Evolutionary conservation across 2,797 vertebrate species (phyloP), one percentile per base, ranked within the genome.

Genomic region (Heteromormyrus szaboi): DNA sequence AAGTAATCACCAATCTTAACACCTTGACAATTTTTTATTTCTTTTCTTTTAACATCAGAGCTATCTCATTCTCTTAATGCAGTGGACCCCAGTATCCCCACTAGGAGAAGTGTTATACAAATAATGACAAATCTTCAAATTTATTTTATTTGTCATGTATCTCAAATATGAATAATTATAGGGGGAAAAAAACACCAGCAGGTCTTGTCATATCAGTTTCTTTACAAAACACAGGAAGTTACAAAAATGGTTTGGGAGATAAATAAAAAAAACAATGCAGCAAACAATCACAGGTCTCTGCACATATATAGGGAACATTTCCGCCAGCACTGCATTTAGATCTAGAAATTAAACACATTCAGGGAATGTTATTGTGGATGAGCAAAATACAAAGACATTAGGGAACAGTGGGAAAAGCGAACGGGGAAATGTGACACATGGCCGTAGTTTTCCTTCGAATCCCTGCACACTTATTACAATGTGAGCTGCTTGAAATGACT

Each of bases 181-280:
- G 33, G 33, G 72, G 33, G 72, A 48, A 81, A 54, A 54, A 90
- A 33, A 90, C 41, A 88, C 90, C 88, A 54, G 33, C 37, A 53
- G 37, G 79, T 88, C 41, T 89, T 89, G 88, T 93, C 91, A 93
- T 96, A 96, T 93, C 91, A 88, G 90, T 90, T 79, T 94, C 94
- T 95, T 94, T 94, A 95, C 92, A 96, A 96, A 96, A 94, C 93
- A 93, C 89, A 92, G 89, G 88, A 90, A 89, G 87, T 94, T 94
- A 94, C 90, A 94, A 96, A 95, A 94, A 90, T 91, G 93, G 93
- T 85, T 1, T 46, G 92, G 91, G 92, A 93, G 91, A 91, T 87
- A 91, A 91, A 93, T 90, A 94, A 88, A 87, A 93, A 93, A 90
- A 68, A 92, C 68, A 91, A 91, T 91, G 87, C 17, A 89, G 44